These are phyloP conservation scores for Dicaeum eximium DNA, from an alignment of 2,113 vertebrate species.

Conservation along the genomic window DNA sequence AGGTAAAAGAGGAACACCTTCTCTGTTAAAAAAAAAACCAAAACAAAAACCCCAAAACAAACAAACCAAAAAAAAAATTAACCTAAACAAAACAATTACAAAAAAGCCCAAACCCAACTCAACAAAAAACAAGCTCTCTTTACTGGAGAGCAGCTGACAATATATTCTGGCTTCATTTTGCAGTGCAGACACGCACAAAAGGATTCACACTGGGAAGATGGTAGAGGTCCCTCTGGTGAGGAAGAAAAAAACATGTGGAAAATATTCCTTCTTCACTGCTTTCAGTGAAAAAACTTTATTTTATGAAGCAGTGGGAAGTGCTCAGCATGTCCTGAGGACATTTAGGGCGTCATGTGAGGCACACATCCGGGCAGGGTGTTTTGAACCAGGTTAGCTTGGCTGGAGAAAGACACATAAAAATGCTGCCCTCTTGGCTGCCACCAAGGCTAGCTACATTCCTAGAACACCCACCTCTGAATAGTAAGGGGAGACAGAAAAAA, in stretches of 20 bases:
- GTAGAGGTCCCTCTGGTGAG: background rate
- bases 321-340: background rate
- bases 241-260: background rate
- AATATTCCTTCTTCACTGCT: background rate
- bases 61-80: too few species aligned
- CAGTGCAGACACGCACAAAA: background rate
- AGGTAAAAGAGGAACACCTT: background rate
- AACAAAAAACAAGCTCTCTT: background rate
- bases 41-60: too few species aligned
- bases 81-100: background rate
- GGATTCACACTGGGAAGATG: background rate
- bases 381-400: background rate
- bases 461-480: background rate
- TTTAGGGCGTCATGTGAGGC: background rate
- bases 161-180: background rate
- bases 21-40: background rate
- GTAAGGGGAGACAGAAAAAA: background rate
- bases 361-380: background rate
- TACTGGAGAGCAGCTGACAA: background rate
- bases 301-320: background rate
- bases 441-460: background rate
- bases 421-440: background rate
- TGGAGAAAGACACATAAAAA: background rate
- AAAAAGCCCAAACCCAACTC: background rate
- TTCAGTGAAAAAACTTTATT: background rate